Base-by-base conservation (phyloP, 2,113 vertebrate genomes). In the Nycticebus coucang region DNA sequence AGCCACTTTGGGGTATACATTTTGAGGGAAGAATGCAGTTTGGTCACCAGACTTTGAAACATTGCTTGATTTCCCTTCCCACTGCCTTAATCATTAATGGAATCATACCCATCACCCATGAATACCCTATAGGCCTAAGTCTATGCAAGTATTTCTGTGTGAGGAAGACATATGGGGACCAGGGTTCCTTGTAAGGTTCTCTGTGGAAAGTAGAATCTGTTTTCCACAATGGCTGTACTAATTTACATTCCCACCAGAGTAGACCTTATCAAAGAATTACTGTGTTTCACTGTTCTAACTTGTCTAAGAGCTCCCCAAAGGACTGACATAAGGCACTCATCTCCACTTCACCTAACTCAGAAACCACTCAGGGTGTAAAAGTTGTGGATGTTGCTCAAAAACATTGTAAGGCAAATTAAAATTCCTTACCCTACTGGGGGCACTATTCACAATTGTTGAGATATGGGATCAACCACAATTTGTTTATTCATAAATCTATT, bases 351-450 rank as follows among this genome's bases (percentile, higher is more conserved):
- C 19, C 24, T 80, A 83, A 74, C 69, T 96, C 71, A 85, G 41
- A 94, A 93, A 60, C 89, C 41, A 78, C 6, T 41, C 50, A 53
- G 15, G 28, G 11, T 79, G 53, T 57, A 60, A 97, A 79, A 94
- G 33, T 80, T 10, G 57, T 78, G 1, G 22, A 60, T 21, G 79
- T 74, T 74, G 69, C 50, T 75, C 45, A 75, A 90, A 88, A 72
- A 55, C 17, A 84, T 37, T 89, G 26, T 68, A 83, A 96, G 35
- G 37, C 53, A 74, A 82, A 35, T 55, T 9, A 92, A 93, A 95
- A 89, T 57, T 6, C 10, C 66, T 30, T 0, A 81, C 35, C 22
- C 2, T n/a, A 30, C 11, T 69, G n/a, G 37, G 66, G 59, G 10
- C 60, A 64, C 45, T 45, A 45, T 45, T 45, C 45, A 8, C 45